phyloP scores from a whole-genome alignment of 2,888 invertebrate genomes.

The Sinhomidia bicolor region DNA sequence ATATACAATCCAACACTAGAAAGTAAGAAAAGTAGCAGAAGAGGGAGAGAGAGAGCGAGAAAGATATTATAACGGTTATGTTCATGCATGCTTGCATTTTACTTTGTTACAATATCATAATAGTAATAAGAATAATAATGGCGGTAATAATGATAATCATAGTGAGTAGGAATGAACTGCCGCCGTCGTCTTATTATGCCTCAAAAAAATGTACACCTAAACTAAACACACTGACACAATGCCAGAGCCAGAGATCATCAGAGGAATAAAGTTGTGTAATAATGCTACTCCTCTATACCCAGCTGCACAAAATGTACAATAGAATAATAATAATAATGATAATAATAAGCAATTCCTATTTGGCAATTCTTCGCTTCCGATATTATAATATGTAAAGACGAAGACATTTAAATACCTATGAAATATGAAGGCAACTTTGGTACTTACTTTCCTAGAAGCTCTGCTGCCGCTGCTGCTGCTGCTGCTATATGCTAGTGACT shows the following conservation, averaged over 20 bases:
- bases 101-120: conserved; percentile 64
- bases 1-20: too few relatives aligned
- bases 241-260: neutral
- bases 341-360: neutral
- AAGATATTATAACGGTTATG: conserved; percentile 46
- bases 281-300: too few relatives aligned
- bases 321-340: neutral
- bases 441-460: neutral
- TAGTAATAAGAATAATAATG: conserved; percentile 43
- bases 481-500: too few relatives aligned
- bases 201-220: neutral
- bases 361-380: neutral
- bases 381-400: conserved; percentile 16
- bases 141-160: conserved; percentile 53
- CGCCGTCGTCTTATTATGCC: neutral
- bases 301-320: neutral
- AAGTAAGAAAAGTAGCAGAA: too few relatives aligned
- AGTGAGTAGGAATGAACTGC: conserved; percentile 48
- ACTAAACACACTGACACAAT: neutral
- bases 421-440: conserved; percentile 7
- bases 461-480: too few relatives aligned
- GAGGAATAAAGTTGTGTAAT: neutral
- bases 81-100: conserved; percentile 63
- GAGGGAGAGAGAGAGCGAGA: neutral
- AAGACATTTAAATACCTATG: conserved; percentile 3